Base-by-base conservation (phyloP, 2,113 vertebrate species). In the Pan paniscus region DNA sequence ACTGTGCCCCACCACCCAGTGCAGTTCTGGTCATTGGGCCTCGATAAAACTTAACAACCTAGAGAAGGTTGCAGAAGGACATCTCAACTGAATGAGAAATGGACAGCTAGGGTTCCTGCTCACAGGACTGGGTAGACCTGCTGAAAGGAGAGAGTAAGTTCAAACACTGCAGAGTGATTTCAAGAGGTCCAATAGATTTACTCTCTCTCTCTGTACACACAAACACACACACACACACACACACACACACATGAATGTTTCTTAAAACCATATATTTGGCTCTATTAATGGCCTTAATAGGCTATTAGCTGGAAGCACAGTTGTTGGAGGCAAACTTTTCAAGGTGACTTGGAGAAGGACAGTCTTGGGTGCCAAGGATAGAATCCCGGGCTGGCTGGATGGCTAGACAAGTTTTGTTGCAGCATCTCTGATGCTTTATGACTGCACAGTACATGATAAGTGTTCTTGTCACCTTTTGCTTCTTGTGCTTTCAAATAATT, bases 401-500 rank as follows among this genome's bases (percentile, higher is more conserved):
- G 32, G 83, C 75, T 13, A 35, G 57, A 35, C 23, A 70, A 12
- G 30, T 35, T 83, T 64, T 64, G 55, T 27, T 52, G 84, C 50
- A 76, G 40, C 1, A 13, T 89, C 90, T 87, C 55, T 96, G 95
- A 88, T 67, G 57, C 55, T 88, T 81, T 88, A 61, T 85, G 94
- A 95, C 87, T 90, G 84, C 76, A 43, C 8, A 2, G 64, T 11
- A 2, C 72, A 67, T 91, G 81, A 75, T 92, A 89, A 96, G 89
- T 94, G 64, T 90, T 90, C 87, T 80, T 78, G 16, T 88, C 70
- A 40, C 70, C 88, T 85, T 91, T 80, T 57, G 22, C 52, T 90
- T 93, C 48, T 73, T 89, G 43, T 50, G 75, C 75, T 93, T 96
- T 94, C 87, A 93, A 76, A 93, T 89, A 88, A 76, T 96, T 80